Evolutionary conservation across 35 echinoderm and acorn worm species (phyloP).

Genomic region (Lytechinus pictus): DNA sequence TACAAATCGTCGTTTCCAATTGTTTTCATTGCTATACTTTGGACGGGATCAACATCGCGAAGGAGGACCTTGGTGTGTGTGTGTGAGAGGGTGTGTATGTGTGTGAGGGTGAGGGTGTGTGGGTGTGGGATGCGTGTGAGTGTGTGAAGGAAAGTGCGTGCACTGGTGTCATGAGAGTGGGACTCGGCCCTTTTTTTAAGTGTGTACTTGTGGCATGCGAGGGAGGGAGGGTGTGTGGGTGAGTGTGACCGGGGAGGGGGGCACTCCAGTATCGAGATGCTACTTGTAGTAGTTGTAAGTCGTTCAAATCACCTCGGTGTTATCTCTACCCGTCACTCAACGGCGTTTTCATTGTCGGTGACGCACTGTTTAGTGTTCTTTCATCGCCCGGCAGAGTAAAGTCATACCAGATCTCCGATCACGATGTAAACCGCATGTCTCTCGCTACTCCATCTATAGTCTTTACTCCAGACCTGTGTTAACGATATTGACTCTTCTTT

Average conservation of each 20-base stretch:
- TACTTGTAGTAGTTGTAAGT: neutral
- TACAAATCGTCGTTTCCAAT: too few species aligned
- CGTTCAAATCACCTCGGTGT: neutral
- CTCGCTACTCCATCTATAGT: neutral
- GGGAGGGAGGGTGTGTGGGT: neutral
- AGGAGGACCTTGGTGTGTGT: too few species aligned
- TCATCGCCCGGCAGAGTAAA: conserved; percentile 20
- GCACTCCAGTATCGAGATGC: neutral
- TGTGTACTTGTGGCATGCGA: too few species aligned
- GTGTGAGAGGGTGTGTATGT: too few species aligned
- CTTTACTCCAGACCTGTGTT: neutral
- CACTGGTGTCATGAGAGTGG: too few species aligned
- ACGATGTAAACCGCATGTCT: conserved; percentile 30
- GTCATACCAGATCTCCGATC: conserved; percentile 21
- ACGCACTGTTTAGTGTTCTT: conserved; percentile 36
- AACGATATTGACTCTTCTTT: neutral
- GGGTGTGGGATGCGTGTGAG: too few species aligned
- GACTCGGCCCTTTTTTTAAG: too few species aligned
- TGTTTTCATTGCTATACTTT: too few species aligned
- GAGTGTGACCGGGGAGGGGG: neutral
- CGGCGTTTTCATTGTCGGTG: conserved; percentile 33
- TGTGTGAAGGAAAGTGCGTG: too few species aligned
- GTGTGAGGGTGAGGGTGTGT: too few species aligned
- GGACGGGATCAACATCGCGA: too few species aligned
- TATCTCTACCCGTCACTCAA: conserved; percentile 17